Conservation (phyloP, 2,113 vertebrate genomes). For the Echinops telfairi region DNA sequence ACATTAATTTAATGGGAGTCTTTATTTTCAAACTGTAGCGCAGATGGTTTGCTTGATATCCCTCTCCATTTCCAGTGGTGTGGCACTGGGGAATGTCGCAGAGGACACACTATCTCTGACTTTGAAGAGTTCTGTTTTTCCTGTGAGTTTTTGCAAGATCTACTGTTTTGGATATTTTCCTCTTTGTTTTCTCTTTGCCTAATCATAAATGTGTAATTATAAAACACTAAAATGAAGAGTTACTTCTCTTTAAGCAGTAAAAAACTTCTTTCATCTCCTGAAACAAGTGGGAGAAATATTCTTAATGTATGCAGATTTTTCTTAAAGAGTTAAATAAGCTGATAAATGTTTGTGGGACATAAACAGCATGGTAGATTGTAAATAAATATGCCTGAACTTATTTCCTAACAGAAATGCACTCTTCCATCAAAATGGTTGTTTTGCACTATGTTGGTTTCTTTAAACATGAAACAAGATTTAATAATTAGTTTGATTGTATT, state of each 20-base stretch:
- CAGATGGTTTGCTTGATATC: neutral
- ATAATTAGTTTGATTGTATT: too few species aligned
- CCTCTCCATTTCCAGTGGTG: neutral
- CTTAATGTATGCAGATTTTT: slow-evolving; percentile 61
- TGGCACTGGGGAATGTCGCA: neutral
- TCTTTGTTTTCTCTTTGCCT: neutral
- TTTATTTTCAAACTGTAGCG: neutral
- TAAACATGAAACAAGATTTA: too few species aligned
- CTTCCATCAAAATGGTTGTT: too few species aligned
- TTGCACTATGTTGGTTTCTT: too few species aligned
- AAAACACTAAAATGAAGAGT: slow-evolving; percentile 45
- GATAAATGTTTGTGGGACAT: slow-evolving; percentile 48
- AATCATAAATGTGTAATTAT: neutral
- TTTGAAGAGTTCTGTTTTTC: slow-evolving; percentile 7
- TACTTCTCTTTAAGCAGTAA: neutral
- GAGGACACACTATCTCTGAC: neutral
- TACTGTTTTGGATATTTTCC: neutral
- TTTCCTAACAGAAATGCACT: too few species aligned
- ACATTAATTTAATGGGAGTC: too few species aligned
- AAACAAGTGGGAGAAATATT: neutral
- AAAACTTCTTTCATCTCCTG: slow-evolving; percentile 56
- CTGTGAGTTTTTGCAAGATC: neutral
- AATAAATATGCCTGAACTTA: neutral
- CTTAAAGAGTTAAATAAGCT: slow-evolving; percentile 66
- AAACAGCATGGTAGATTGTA: slow-evolving; percentile 56